Base-by-base conservation (phyloP, 2,888 invertebrate species). In the Brachyptera risi region DNA sequence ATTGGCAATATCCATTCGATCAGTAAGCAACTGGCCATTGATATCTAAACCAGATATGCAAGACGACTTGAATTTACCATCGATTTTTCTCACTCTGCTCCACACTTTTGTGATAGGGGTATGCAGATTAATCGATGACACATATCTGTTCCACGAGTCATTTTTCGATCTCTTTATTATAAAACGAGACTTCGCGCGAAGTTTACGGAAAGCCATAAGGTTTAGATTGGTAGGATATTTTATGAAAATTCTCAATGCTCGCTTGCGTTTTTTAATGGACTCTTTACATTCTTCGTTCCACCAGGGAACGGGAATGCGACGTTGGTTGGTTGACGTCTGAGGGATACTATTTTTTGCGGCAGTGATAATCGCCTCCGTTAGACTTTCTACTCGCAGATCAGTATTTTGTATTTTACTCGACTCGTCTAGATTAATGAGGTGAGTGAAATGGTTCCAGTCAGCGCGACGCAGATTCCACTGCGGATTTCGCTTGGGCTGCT, bases 301-400 rank as follows among this genome's bases (percentile, higher is more conserved):
- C 50, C 50, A 50, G 13, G 50, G 21, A 19, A 54, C 54, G 31
- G 56, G 56, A 4, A 40, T 37, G 17, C 23, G 56, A n/a, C 40
- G 56, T 13, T n/a, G 56, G 11, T 35, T 27, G 9, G 23, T 13
- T 11, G 49, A 49, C 9, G 49, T 49, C n/a, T 49, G 56, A 31
- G 23, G 56, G 11, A 44, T 19, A 9, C 15, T 3, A 4, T 7
- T 17, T 19, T 44, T 21, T 11, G 44, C 44, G 2, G 44, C 44
- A 19, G 4, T 19, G 4, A 44, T 44, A 17, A 44, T 44, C 9
- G 3, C 21, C 3, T 44, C 21, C 19, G 44, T 3, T 9, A 44
- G 19, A 13, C 9, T 19, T 44, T 9, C 21, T 9, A 44, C 44
- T 44, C 21, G 15, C 9, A 2, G 9, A 17, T 44, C 17, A 21